Evolutionary conservation across 2,888 invertebrate genomes (phyloP).

Genomic region (Andrena bucephala): DNA sequence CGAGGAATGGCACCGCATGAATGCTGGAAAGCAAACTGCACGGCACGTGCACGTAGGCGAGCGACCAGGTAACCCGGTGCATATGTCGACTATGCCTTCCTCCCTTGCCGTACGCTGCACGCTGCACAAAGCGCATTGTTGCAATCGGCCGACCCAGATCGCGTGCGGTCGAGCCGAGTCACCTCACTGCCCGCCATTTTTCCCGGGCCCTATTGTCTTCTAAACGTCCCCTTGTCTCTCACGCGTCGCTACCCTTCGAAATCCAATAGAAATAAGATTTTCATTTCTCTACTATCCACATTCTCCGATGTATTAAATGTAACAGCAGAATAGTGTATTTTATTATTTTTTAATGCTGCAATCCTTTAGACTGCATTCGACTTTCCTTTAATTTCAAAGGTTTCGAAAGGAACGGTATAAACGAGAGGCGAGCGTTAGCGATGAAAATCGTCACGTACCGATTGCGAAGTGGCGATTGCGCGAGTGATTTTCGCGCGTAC

Average conservation of each 20-base stretch:
- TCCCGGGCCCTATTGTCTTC: slow-evolving; percentile 5
- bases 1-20: slow-evolving; percentile 52
- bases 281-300: not conserved
- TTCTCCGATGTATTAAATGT: too few relatives aligned
- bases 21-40: slow-evolving; percentile 29
- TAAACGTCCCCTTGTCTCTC: not conserved
- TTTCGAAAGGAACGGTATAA: not conserved
- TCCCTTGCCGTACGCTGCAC: slow-evolving; percentile 55
- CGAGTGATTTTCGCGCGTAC: slow-evolving; percentile 61
- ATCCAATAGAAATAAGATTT: not conserved
- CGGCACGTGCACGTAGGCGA: slow-evolving; percentile 66
- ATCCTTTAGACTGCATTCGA: not conserved
- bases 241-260: not conserved
- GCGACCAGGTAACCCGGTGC: slow-evolving; percentile 45
- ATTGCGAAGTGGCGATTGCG: slow-evolving; percentile 34
- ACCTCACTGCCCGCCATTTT: slow-evolving; percentile 17
- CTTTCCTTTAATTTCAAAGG: not conserved
- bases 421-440: not conserved
- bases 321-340: too few relatives aligned
- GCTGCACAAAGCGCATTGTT: slow-evolving; percentile 79
- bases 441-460: slow-evolving; percentile 47
- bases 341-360: too few relatives aligned
- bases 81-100: slow-evolving; percentile 41
- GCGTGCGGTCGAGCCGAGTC: slow-evolving; percentile 50
- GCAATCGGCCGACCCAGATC: slow-evolving; percentile 79